Evolutionary conservation across 2,797 vertebrate species (phyloP).

Genomic region (Pipistrellus pipistrellus): DNA sequence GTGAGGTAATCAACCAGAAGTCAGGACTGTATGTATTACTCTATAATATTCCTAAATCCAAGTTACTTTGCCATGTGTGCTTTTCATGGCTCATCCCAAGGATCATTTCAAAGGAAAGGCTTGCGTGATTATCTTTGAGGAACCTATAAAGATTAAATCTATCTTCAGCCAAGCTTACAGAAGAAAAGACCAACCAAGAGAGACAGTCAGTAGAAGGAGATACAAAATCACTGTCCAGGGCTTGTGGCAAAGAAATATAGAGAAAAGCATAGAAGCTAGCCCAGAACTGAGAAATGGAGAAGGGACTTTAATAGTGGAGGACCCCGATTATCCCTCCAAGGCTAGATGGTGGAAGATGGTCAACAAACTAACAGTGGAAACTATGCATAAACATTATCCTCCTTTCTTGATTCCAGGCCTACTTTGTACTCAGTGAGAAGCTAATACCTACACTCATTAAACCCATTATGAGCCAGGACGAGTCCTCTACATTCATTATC

Average conservation of each 20-base stretch:
- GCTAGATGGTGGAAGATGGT: background rate
- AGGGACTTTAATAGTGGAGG: background rate
- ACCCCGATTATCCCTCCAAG: too few relatives aligned
- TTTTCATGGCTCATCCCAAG: background rate
- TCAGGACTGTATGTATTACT: background rate
- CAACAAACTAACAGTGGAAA: background rate
- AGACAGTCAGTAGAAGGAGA: background rate
- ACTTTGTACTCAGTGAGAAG: background rate
- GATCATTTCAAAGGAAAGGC: constrained; percentile 4
- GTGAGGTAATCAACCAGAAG: background rate
- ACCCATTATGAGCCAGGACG: background rate
- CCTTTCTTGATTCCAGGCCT: background rate
- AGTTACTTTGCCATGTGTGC: background rate
- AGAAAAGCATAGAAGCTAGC: background rate
- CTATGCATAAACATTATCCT: background rate
- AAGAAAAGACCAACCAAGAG: background rate
- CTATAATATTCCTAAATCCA: background rate
- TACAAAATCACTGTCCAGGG: background rate
- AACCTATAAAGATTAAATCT: background rate
- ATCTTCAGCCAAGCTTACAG: background rate
- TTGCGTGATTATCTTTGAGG: background rate
- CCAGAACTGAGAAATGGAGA: background rate
- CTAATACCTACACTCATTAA: background rate
- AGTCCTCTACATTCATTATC: background rate
- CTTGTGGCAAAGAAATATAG: background rate